Base-by-base conservation (phyloP, 2,797 vertebrate species). In the Falco naumanni region DNA sequence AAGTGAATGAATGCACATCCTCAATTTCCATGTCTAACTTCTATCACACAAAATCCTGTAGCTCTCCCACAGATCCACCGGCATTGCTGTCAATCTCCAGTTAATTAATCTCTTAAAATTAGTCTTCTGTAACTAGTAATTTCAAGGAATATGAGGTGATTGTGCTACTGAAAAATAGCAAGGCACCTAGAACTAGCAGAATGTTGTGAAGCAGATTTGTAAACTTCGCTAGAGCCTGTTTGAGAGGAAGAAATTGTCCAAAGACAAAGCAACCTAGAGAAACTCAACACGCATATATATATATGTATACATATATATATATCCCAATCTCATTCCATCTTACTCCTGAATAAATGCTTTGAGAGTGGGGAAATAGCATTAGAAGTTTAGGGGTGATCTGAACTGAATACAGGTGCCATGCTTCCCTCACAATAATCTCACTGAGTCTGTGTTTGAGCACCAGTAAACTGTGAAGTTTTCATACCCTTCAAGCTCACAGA, bases 41-140 rank as follows among this genome's bases (percentile, higher is more conserved):
- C 41, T 64, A 6, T 61, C 31, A 41, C 31, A 4, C 77, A 15
- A 74, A 90, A 91, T 59, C 24, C 37, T 7, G 1, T 41, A 80
- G 28, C 31, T 70, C 31, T 85, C 34, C 25, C 31, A 50, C 0
- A 1, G 28, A 74, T 26, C 28, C 56, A 61, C 18, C 2, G 0
- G 43, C 37, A 66, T 45, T 85, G 39, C 57, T 75, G 43, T 31
- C 66, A 90, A 45, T 56, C 25, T 47, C 75, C 57, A 80, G 43
- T 29, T 88, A 80, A 54, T 50, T 45, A 72, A 53, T 84, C 9
- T 63, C 60, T 70, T 66, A 31, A 45, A 70, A 75, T 39, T 48
- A 47, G 56, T 75, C 20, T 78, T 89, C 37, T 75, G 5, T 45
- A 84, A 78, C 28, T 59, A 80, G 65, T 63, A 1, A 43, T 81